These are phyloP conservation scores for Felis chaus DNA, from an alignment of 2,113 vertebrate species.

Conservation along the genomic window DNA sequence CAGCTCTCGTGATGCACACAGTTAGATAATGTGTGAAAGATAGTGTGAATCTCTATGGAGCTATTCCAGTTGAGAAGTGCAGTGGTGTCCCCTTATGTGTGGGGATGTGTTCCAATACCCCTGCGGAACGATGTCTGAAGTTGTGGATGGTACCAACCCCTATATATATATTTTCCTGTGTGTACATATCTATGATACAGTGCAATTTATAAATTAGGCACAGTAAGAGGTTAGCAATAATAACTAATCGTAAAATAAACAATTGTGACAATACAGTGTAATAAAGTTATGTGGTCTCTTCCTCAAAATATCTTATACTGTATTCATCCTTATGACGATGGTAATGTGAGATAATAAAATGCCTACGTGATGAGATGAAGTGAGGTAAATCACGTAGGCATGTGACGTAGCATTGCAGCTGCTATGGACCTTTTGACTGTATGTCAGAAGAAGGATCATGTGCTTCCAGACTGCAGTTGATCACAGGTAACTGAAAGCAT, in stretches of 20 bases:
- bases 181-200: no score
- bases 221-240: not conserved
- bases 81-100: not conserved
- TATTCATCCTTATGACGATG: not conserved
- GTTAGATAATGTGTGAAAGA: not conserved
- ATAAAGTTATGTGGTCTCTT: not conserved
- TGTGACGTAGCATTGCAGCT: not conserved
- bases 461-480: not conserved
- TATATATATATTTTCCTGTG: not conserved
- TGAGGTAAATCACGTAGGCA: not conserved
- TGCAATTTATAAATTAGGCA: no score
- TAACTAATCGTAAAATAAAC: not conserved
- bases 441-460: not conserved
- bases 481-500: not conserved
- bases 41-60: not conserved
- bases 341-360: not conserved
- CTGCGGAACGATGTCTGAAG: not conserved
- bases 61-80: not conserved
- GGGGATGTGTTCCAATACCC: not conserved
- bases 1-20: not conserved
- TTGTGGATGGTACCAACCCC: not conserved
- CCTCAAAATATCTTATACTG: not conserved
- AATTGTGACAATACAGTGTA: not conserved
- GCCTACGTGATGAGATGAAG: not conserved
- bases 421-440: not conserved